These are phyloP conservation scores for Nasonia vitripennis DNA, from an alignment of 1,140 invertebrate species.

Conservation along the genomic window DNA sequence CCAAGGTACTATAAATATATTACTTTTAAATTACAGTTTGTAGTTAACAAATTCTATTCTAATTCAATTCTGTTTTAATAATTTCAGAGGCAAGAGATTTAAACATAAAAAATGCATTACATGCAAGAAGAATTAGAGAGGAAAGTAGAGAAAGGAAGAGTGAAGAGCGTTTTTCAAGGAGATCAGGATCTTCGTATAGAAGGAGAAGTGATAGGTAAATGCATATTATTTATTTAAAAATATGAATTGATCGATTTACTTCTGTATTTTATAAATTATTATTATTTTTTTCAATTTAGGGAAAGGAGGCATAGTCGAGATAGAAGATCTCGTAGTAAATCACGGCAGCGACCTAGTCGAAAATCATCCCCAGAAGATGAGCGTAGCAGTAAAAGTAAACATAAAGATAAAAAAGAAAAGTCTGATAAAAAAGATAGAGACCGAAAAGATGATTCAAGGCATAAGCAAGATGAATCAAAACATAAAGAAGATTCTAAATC, in stretches of 20 bases:
- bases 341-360: constrained; percentile 57
- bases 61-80: constrained; percentile 25
- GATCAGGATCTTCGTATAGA: constrained; percentile 38
- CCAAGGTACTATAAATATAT: constrained; percentile 64
- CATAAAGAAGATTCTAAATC: constrained; percentile 50
- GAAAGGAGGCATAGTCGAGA: constrained; percentile 50
- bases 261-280: neutral
- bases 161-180: constrained; percentile 48
- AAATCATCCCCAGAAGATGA: constrained; percentile 59
- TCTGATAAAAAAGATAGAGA: constrained; percentile 55
- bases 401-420: constrained; percentile 59
- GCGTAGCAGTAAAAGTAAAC: constrained; percentile 54
- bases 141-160: constrained; percentile 40
- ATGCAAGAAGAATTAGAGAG: constrained; percentile 38
- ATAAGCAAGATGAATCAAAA: constrained; percentile 55
- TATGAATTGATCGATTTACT: neutral
- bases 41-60: neutral
- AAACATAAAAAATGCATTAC: constrained; percentile 42
- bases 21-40: constrained; percentile 12
- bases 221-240: constrained; percentile 7
- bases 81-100: constrained; percentile 48
- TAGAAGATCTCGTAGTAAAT: constrained; percentile 56
- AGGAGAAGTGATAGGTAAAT: constrained; percentile 42
- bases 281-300: constrained; percentile 7
- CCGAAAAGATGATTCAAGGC: constrained; percentile 56